These are phyloP conservation scores for Dipodomys merriami DNA, from an alignment of 2,113 vertebrate genomes.

Conservation along the genomic window DNA sequence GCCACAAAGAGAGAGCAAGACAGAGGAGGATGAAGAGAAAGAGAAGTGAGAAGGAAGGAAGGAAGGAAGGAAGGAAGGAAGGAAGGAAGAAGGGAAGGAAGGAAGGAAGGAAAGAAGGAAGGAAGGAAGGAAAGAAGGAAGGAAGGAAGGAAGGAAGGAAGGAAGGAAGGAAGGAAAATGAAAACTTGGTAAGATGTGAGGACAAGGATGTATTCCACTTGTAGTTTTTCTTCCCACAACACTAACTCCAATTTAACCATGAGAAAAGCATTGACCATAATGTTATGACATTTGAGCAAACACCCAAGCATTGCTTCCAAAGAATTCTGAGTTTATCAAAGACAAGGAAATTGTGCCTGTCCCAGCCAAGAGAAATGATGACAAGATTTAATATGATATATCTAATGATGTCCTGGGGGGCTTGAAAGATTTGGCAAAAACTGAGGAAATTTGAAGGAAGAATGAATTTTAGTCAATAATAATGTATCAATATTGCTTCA, in stretches of 20 bases:
- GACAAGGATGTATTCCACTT: not conserved
- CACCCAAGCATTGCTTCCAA: not conserved
- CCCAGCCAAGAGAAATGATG: not conserved
- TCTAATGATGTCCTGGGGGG: not conserved
- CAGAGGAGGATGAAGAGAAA: no score
- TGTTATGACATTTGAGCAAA: not conserved
- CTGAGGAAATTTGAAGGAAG: not conserved
- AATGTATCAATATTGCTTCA: not conserved
- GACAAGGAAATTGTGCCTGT: not conserved
- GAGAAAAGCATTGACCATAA: not conserved
- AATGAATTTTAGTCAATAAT: not conserved
- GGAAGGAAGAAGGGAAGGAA: no score
- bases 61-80: no score
- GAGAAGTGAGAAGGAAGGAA: no score
- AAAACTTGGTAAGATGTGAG: not conserved
- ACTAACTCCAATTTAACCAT: not conserved
- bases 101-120: no score
- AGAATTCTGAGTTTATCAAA: not conserved
- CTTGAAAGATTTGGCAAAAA: not conserved
- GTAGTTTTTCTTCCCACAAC: not conserved
- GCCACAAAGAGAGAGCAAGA: no score
- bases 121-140: no score
- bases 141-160: no score
- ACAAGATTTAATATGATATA: not conserved
- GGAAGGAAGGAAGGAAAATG: no score